Evolutionary conservation across 2,113 vertebrate species (phyloP), one percentile per base, ranked within the genome.

Genomic region (Myrmecobius fasciatus): DNA sequence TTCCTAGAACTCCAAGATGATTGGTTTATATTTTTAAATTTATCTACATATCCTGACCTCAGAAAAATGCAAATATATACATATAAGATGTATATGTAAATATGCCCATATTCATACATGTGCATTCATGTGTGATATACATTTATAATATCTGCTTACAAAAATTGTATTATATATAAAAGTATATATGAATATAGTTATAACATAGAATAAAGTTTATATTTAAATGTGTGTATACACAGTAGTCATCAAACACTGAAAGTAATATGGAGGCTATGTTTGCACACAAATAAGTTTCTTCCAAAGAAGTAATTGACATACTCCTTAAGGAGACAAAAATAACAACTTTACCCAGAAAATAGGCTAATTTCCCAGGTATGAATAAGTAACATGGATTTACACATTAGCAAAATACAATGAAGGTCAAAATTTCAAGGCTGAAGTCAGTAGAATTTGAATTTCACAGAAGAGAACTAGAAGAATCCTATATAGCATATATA

Each of bases 11-110:
- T 51, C 5, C 9, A 43, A 49, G 46, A 26, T 28, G 25, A 49
- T 51, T 49, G 25, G 2, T 26, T 10, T 47, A 11, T 56, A 2
- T 96, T 49, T 95, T 91, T 48, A 92, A 93, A 96, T 91, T 91
- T 3, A 43, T 93, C 9, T 96, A 94, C 96, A 60, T 92, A 48
- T 11, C 11, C 91, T 89, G 90, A 89, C 93, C 5, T 2, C 36
- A 94, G 14, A 91, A 83, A 75, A 94, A 90, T 6, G 10, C 5
- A 36, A 88, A 26, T 48, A 67, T 47, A 0, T 36, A 94, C 92
- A 95, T 20, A n/a, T 75, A 22, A n/a, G 14, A 75, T 75, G 3
- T 20, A n/a, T 75, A 36, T n/a, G 14, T 20, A 75, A 43, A 22
- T 83, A 83, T n/a, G 22, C 20, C 6, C n/a, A n/a, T 24, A 43